phyloP scores from a whole-genome alignment of 2,113 vertebrate genomes.

The Chitala chitala region DNA sequence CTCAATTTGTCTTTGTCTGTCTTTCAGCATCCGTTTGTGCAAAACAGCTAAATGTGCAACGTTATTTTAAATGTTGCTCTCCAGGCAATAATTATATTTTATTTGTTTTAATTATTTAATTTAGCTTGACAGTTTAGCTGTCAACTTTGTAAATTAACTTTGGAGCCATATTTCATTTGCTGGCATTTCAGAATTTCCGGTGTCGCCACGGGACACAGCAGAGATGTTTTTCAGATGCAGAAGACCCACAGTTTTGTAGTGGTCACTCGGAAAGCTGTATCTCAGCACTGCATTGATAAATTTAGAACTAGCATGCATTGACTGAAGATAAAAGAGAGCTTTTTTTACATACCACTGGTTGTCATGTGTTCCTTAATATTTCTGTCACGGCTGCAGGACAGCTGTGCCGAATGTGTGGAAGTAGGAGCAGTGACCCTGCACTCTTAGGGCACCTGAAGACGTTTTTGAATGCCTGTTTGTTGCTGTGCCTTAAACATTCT shows the following conservation, averaged over 20 bases:
- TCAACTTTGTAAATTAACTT: neutral
- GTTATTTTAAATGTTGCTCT: no score
- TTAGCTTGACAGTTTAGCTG: neutral
- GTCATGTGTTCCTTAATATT: constrained; percentile 13
- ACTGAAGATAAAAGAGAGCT: neutral
- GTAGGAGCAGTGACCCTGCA: neutral
- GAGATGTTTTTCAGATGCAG: constrained; percentile 3
- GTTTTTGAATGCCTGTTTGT: neutral
- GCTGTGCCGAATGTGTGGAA: constrained; percentile 2
- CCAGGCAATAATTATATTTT: neutral
- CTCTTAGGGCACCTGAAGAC: neutral
- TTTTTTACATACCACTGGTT: neutral
- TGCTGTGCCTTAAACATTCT: neutral
- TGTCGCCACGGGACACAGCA: neutral
- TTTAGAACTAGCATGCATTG: neutral
- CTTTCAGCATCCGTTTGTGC: neutral
- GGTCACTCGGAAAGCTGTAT: constrained; percentile 8
- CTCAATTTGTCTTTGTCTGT: no score
- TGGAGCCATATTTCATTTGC: neutral
- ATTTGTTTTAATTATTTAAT: neutral
- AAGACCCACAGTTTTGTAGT: neutral
- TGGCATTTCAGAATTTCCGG: neutral
- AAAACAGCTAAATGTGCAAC: no score
- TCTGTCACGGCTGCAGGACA: neutral
- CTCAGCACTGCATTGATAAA: constrained; percentile 3